These are phyloP conservation scores for Cephus rjabovi DNA, from an alignment of 2,888 invertebrate genomes.

Conservation along the genomic window DNA sequence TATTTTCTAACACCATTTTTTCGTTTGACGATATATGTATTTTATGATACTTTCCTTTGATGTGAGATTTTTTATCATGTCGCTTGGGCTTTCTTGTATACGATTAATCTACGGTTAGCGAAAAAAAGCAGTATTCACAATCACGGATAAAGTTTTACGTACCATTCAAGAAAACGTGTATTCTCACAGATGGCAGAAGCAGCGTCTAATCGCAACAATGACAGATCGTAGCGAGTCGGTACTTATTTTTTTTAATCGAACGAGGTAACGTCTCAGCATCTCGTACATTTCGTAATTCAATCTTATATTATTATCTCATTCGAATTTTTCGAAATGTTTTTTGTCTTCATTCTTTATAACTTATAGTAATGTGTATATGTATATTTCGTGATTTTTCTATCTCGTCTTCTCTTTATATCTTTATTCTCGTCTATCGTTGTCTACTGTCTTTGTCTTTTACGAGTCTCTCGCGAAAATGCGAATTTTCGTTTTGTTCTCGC, in stretches of 20 bases:
- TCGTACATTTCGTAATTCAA: not conserved
- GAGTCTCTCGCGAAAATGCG: conserved; percentile 1
- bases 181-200: conserved; percentile 16
- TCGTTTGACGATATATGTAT: too few species aligned
- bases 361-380: not conserved
- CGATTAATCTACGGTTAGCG: too few species aligned
- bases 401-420: not conserved
- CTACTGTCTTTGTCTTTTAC: not conserved
- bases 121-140: too few species aligned
- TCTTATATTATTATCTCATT: not conserved
- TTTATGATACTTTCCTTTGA: too few species aligned
- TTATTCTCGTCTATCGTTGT: not conserved
- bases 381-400: not conserved
- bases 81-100: too few species aligned
- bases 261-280: not conserved
- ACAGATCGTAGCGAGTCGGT: not conserved
- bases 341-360: not conserved
- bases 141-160: too few species aligned
- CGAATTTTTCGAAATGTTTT: not conserved
- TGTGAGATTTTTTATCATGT: too few species aligned
- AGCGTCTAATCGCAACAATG: conserved; percentile 12
- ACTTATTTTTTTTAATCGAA: not conserved
- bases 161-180: not conserved
- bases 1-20: too few species aligned
- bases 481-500: conserved; percentile 4